Percentiles rank a stretch among this genome's conserved stretches.
These are phyloP conservation scores for Drosophila orena DNA, from an alignment of 1,140 invertebrate species.

Conservation along the genomic window DNA sequence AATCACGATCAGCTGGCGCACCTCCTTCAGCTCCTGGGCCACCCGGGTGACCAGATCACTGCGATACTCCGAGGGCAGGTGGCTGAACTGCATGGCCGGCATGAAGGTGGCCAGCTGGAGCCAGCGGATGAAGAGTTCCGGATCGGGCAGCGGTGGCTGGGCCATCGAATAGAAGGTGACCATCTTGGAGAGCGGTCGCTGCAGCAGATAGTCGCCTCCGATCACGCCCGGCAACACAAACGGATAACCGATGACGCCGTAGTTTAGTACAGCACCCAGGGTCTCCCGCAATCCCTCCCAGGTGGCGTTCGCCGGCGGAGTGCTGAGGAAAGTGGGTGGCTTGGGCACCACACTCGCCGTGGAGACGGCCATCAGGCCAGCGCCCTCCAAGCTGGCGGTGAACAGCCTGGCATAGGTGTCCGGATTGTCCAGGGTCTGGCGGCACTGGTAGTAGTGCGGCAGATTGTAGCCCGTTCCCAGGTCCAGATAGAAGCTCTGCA, in stretches of 20 bases:
- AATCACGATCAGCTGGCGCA: conserved; percentile 91
- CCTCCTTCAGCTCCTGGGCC: conserved; percentile 90
- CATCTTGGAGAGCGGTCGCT: conserved; percentile 74
- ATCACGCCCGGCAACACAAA: conserved; percentile 97
- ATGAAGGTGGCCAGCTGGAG: conserved; percentile 96
- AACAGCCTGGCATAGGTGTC: conserved; percentile 93
- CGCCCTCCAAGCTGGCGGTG: conserved; percentile 88
- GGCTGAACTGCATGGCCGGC: conserved; percentile 95
- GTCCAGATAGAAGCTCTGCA: conserved; percentile 96
- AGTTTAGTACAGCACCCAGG: conserved; percentile 89
- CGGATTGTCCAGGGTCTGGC: conserved; percentile 90
- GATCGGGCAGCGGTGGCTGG: conserved; percentile 88
- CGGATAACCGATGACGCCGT: conserved; percentile 94
- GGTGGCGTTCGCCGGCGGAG: conserved; percentile 93
- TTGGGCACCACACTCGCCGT: conserved; percentile 92
- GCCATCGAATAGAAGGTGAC: conserved; percentile 76
- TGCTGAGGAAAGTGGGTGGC: conserved; percentile 93
- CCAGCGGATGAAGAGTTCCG: conserved; percentile 97
- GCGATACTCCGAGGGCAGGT: conserved; percentile 94
- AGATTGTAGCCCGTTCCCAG: conserved; percentile 94
- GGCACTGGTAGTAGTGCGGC: conserved; percentile 93
- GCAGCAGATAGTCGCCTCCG: conserved; percentile 89
- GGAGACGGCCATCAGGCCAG: conserved; percentile 92
- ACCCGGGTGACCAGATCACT: conserved; percentile 90
- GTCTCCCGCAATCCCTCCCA: conserved; percentile 95